Base-by-base conservation (phyloP, 2,797 vertebrate species). In the Cottoperca gobio region DNA sequence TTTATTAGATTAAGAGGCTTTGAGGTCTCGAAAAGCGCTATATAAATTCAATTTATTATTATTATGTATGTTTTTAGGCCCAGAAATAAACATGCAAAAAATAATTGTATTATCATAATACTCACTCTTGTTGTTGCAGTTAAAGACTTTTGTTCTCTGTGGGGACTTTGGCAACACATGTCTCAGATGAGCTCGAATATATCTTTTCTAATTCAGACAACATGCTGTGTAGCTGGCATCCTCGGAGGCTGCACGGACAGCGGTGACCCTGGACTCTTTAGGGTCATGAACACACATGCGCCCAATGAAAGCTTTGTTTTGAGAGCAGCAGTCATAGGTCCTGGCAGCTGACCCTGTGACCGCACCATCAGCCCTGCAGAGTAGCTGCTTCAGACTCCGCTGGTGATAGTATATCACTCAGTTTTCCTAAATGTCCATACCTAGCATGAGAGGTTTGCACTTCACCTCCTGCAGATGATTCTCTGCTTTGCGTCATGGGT, bases 221-320 rank as follows among this genome's bases (percentile, higher is more conserved):
- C 74, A 63, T 83, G 84, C 67, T 21, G 31, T 19, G 26, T 24
- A 8, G 46, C 33, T 31, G 55, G 39, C 24, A 28, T 21, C 46
- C 33, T 70, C 19, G 5, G 61, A 63, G 73, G 73, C 2, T 70
- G 45, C 74, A 61, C 7, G 62, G 61, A 66, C 70, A 11, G 45
- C 62, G 19, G 74, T 92, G 92, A 94, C 91, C 93, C 82, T 6
- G 59, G 78, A 80, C 77, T 67, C 59, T 67, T 48, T 57, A 5
- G 72, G 91, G 91, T 91, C 89, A 84, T 73, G 84, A 82, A 78
- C 86, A 91, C 82, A 87, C 74, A 88, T 87, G 89, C 57, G 66
- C 35, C 71, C 76, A 86, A 89, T 84, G 76, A 81, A 89, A 76
- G 66, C 87, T 87, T 89, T 90, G 88, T 92, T 90, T 88, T 43